These are phyloP conservation scores for Hedya salicella DNA, from an alignment of 2,888 invertebrate species.

Conservation along the genomic window DNA sequence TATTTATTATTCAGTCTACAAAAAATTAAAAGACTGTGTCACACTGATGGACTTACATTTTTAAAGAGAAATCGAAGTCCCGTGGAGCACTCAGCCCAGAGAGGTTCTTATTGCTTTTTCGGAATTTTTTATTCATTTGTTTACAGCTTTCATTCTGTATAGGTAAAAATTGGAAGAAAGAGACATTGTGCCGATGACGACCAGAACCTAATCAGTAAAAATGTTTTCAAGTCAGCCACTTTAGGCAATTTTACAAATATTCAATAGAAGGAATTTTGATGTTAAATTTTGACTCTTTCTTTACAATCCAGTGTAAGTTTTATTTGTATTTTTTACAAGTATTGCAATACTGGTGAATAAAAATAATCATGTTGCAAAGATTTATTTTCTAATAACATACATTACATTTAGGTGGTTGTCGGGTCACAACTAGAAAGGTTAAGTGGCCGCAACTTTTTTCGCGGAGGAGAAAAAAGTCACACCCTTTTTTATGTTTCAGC, in stretches of 20 bases:
- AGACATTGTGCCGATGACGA: background rate
- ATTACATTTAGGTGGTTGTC: conserved; percentile 4
- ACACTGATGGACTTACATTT: conserved; percentile 61
- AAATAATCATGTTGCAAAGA: conserved; percentile 5
- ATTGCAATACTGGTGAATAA: too few relatives aligned
- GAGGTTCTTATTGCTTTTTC: conserved; percentile 51
- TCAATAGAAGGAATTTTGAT: background rate
- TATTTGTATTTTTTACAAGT: too few relatives aligned
- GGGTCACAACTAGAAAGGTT: background rate
- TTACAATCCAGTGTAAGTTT: too few relatives aligned
- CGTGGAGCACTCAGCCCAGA: conserved; percentile 52
- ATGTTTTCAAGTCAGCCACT: background rate
- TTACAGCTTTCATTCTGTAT: conserved; percentile 41
- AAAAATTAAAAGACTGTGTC: conserved; percentile 54
- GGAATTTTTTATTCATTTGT: conserved; percentile 51
- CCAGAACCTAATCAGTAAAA: conserved; percentile 2
- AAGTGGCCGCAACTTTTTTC: too few relatives aligned
- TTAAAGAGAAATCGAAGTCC: conserved; percentile 58
- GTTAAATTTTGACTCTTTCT: background rate
- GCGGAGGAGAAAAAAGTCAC: too few relatives aligned
- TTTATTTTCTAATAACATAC: conserved; percentile 16
- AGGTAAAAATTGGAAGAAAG: conserved; percentile 25
- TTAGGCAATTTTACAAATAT: background rate
- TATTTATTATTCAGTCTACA: conserved; percentile 43
- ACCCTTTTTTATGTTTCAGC: too few relatives aligned